These are phyloP conservation scores for Hedychridium roseum DNA, from an alignment of 2,888 invertebrate genomes.

Conservation along the genomic window DNA sequence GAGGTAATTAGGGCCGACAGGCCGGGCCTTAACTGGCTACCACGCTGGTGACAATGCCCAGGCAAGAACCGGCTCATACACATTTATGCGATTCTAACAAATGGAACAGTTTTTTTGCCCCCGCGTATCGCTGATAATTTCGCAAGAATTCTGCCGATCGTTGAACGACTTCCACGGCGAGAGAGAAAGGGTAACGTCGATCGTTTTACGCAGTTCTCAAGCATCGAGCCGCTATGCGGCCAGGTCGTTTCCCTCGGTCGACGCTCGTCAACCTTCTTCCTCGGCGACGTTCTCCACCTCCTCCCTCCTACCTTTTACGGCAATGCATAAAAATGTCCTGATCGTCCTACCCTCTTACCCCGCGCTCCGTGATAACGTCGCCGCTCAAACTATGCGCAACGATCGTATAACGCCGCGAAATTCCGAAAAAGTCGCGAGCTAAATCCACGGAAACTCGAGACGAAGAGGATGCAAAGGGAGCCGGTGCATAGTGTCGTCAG, in stretches of 20 bases:
- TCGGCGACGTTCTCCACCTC: constrained; percentile 16
- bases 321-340: constrained; percentile 8
- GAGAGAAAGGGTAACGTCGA: constrained; percentile 14
- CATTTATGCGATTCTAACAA: neutral
- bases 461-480: constrained; percentile 37
- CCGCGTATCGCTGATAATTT: neutral
- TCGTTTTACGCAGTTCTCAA: constrained; percentile 21
- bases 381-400: neutral
- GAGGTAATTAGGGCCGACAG: too few species aligned
- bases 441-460: constrained; percentile 27
- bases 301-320: constrained; percentile 5
- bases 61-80: too few species aligned
- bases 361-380: constrained; percentile 3
- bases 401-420: constrained; percentile 24
- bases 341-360: constrained; percentile 9
- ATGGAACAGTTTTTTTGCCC: neutral
- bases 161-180: neutral
- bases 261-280: constrained; percentile 1
- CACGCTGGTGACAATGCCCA: too few species aligned
- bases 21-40: too few species aligned
- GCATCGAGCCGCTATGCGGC: constrained; percentile 6
- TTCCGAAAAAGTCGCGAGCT: constrained; percentile 5
- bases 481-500: too few species aligned
- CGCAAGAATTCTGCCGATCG: too few species aligned
- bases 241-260: constrained; percentile 15